Percentiles rank a stretch among this genome's conserved stretches.
phyloP scores from a whole-genome alignment of 2,888 invertebrate genomes.

The Ferrisia virgata region DNA sequence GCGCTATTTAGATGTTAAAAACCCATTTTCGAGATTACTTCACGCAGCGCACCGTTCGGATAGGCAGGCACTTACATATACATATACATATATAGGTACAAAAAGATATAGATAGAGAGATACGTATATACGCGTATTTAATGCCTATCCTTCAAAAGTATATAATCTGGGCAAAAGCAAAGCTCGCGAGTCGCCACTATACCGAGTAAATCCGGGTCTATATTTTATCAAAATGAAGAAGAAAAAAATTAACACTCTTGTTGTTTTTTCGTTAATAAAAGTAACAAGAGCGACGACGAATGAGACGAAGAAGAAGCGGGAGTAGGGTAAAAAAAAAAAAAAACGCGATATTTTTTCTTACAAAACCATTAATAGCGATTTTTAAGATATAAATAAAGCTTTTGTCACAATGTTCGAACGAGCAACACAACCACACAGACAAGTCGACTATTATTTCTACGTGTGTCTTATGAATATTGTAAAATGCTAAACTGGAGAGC shows the following conservation, averaged over 20 bases:
- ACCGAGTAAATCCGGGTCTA: conserved; percentile 28
- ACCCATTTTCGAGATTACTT: not conserved
- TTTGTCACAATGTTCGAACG: conserved; percentile 17
- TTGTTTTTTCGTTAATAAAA: not conserved
- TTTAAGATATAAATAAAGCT: conserved; percentile 34
- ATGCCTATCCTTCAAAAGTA: no score
- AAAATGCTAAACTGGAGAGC: not conserved
- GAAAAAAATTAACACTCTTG: conserved; percentile 37
- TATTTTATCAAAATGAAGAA: conserved; percentile 21
- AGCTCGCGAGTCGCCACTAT: not conserved
- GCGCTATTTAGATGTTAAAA: conserved; percentile 27
- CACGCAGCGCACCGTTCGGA: not conserved
- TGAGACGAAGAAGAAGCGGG: no score
- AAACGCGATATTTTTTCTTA: conserved; percentile 16
- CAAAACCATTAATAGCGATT: conserved; percentile 23
- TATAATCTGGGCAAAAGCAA: not conserved
- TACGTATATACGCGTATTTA: no score
- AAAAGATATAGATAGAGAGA: no score
- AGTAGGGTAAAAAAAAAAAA: not conserved
- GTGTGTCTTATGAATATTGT: conserved; percentile 36
- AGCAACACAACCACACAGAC: not conserved
- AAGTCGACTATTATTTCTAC: not conserved
- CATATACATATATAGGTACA: no score
- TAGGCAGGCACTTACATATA: no score
- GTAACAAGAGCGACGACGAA: no score